Base-by-base conservation (phyloP, 35 echinoderm and acorn worm species). In the Lytechinus variegatus region DNA sequence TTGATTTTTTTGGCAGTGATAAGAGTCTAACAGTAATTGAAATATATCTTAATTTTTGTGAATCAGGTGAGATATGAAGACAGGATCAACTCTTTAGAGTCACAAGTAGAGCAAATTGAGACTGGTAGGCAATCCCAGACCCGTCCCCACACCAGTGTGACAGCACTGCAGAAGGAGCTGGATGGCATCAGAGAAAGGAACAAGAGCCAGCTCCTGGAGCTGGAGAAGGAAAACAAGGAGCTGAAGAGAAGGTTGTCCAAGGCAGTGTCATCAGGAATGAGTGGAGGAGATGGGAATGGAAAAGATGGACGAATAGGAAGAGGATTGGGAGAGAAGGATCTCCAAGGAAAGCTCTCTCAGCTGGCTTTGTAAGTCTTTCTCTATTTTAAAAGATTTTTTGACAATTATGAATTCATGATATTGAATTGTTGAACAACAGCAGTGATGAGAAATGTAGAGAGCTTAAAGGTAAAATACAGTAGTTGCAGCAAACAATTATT, bases 41-140 rank as follows among this genome's bases (percentile, higher is more conserved):
- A 44, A 44, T 44, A 10, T 90, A 7, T 79, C 4, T 52, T 52
- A 10, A 90, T 13, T 90, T 87, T 51, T 8, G 24, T 90, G 27
- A 54, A 90, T 90, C 7, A 98, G 97, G 92, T 96, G 33, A 95
- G 96, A 88, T 99, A 98, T 91, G 98, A 99, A 96, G 98, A 98
- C 28, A 95, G 97, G 66, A 97, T 99, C 12, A 97, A 97, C 87
- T 54, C 93, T 12, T 55, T 99, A 33, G 98, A 97, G 54, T 94
- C 95, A 52, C 93, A 97, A 55, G 54, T 96, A 10, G 28, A 96
- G 52, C 53, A 86, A 21, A 52, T 52, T 61, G 61, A 96, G 92
- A 55, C 92, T 57, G 55, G 92, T 54, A 57, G 27, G 9, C 92
- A 57, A 57, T 24, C 55, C 5, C 61, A 54, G 27, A 44, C 79